These are phyloP conservation scores for Cephalopholis sonnerati DNA, from an alignment of 2,113 vertebrate species.

Conservation along the genomic window DNA sequence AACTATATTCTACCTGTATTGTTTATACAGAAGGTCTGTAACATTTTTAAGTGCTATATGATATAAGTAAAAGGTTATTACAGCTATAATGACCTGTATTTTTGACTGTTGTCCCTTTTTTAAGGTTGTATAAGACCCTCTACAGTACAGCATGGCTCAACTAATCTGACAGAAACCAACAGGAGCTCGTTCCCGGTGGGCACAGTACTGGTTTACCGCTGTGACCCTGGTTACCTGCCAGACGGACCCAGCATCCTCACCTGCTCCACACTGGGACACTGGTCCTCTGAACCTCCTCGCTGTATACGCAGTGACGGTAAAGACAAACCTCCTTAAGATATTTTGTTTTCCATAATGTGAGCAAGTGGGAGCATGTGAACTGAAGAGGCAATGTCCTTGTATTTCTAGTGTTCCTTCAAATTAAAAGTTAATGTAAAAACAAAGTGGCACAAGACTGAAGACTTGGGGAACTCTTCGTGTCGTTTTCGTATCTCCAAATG, in stretches of 20 bases:
- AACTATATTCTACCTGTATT: neutral
- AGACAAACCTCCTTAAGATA: neutral
- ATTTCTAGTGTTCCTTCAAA: too few relatives aligned
- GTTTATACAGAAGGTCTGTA: neutral
- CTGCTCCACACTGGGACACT: slow-evolving; percentile 76
- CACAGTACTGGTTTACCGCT: slow-evolving; percentile 83
- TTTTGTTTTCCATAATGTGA: slow-evolving; percentile 21
- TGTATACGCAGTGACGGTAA: slow-evolving; percentile 83
- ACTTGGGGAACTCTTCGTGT: neutral
- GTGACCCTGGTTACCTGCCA: slow-evolving; percentile 80
- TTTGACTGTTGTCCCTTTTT: neutral
- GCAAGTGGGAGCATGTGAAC: neutral
- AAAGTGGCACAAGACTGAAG: neutral
- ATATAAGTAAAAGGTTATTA: neutral
- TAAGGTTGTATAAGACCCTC: slow-evolving; percentile 79
- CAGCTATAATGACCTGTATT: neutral
- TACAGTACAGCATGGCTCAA: slow-evolving; percentile 73
- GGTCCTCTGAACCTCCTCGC: slow-evolving; percentile 81
- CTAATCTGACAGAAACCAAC: slow-evolving; percentile 82
- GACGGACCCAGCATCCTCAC: slow-evolving; percentile 76
- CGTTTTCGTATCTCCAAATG: neutral
- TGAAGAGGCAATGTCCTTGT: neutral
- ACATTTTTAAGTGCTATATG: neutral
- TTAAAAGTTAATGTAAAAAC: too few relatives aligned
- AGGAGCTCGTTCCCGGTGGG: slow-evolving; percentile 78